These are phyloP conservation scores for Allygus modestus DNA, from an alignment of 2,888 invertebrate genomes.

Conservation along the genomic window DNA sequence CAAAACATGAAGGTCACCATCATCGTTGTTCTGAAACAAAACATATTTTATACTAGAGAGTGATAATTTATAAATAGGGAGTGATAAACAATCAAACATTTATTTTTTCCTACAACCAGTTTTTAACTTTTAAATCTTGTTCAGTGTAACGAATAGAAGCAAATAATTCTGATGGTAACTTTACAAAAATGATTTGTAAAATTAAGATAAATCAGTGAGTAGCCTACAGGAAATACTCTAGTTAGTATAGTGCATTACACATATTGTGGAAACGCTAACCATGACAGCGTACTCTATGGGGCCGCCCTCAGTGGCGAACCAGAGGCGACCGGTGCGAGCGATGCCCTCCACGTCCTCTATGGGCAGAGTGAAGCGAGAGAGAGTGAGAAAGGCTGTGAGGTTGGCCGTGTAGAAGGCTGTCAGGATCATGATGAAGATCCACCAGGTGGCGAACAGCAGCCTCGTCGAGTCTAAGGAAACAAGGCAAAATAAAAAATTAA, in stretches of 20 bases:
- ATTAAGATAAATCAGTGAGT: no score
- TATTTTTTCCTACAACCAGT: no score
- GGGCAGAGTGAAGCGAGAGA: slow-evolving; percentile 90
- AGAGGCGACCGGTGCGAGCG: slow-evolving; percentile 80
- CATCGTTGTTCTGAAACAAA: slow-evolving; percentile 70
- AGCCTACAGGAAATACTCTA: background rate
- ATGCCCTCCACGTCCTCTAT: slow-evolving; percentile 85
- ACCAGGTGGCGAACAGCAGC: slow-evolving; percentile 92
- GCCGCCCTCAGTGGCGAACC: slow-evolving; percentile 84
- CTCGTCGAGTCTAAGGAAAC: slow-evolving; percentile 85
- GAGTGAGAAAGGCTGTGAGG: slow-evolving; percentile 91
- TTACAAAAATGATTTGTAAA: no score
- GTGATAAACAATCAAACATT: no score
- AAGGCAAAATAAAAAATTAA: background rate
- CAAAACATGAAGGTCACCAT: slow-evolving; percentile 75
- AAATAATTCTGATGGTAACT: no score
- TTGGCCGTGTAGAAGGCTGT: slow-evolving; percentile 95
- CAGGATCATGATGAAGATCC: slow-evolving; percentile 92
- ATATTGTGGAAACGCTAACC: slow-evolving; percentile 66
- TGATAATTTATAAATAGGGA: background rate
- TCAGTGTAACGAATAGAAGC: no score
- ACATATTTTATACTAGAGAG: no score
- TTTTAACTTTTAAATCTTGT: no score
- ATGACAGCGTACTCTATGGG: slow-evolving; percentile 82
- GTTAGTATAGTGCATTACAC: background rate